Base-by-base conservation (phyloP, 2,113 vertebrate genomes). In the Mellivora capensis region DNA sequence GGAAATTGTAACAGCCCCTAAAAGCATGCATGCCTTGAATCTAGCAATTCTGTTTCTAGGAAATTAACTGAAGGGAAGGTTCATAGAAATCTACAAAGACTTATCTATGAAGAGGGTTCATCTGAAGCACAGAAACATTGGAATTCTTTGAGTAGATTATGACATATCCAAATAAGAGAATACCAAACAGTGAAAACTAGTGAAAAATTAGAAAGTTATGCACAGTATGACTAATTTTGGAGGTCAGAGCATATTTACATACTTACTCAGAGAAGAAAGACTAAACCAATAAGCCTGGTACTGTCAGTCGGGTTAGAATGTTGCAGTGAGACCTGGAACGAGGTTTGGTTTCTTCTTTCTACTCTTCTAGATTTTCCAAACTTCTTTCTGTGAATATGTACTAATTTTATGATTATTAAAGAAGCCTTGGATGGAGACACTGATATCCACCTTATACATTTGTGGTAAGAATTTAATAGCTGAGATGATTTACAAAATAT, bases 331-430 rank as follows among this genome's bases (percentile, higher is more conserved):
- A 52, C 9, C 10, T 27, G 77, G 42, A 87, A 79, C 34, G 17
- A 89, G 3, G 2, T 39, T 87, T 52, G 4, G 2, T 57, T 92
- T 72, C 85, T 90, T 84, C 25, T 93, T 42, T 74, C 37, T 67
- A 11, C 8, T 93, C 54, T 95, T 72, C 39, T 79, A 77, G 54
- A 64, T 69, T 96, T 96, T 94, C n/a, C 31, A 82, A 93, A 94
- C 67, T 31, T 80, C 21, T 44, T 93, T 87, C 47, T 90, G 8
- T 79, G 57, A 79, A 82, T 17, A 47, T 37, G 15, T 72, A 72
- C 89, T 83, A 47, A 93, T 93, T 94, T 95, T 88, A 71, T 61
- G 76, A 90, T 96, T 90, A 87, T 62, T 93, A 69, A 90, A 86
- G 39, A 93, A 59, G 27, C 72, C 54, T 81, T 61, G 91, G 67